Percentiles rank a stretch among this genome's conserved stretches.
Conservation (phyloP, 2,888 invertebrate species). For the Apeira syringaria region DNA sequence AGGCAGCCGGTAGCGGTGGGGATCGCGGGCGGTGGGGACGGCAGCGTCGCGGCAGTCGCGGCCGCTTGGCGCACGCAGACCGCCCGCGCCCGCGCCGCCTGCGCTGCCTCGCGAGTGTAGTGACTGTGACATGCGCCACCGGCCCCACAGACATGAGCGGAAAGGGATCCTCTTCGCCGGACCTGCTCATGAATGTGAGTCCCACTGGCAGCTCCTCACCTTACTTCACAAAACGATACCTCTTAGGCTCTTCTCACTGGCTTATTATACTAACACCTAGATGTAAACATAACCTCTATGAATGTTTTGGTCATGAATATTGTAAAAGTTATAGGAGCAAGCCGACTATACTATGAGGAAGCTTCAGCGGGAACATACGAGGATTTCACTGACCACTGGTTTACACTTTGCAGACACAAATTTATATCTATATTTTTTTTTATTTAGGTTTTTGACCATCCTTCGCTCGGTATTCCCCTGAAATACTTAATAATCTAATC, state of each 20-base stretch:
- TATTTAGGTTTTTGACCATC: no score
- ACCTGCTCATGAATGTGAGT: conserved; percentile 84
- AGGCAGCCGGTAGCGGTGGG: conserved; percentile 83
- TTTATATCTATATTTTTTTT: no score
- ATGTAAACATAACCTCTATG: conserved; percentile 1
- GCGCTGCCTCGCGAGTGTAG: conserved; percentile 67
- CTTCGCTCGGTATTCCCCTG: no score
- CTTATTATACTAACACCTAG: conserved; percentile 10
- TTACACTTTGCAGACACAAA: no score
- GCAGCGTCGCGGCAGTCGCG: conserved; percentile 69
- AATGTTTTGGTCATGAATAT: not conserved
- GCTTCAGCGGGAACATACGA: no score
- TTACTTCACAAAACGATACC: no score
- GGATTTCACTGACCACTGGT: no score
- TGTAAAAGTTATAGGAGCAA: not conserved
- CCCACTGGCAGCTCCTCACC: conserved; percentile 28
- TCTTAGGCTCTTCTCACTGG: conserved; percentile 5
- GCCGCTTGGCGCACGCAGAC: conserved; percentile 71
- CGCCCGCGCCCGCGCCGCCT: conserved; percentile 75
- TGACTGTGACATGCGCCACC: conserved; percentile 73
- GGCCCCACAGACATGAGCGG: conserved; percentile 69
- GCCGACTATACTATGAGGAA: no score
- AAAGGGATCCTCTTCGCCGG: conserved; percentile 78
- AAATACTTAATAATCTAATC: no score
- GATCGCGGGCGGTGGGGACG: conserved; percentile 69